A percentile compares a stretch with the other conserved stretches of the same genome.
These are phyloP conservation scores for Cerceris ruficornis DNA, from an alignment of 2,888 invertebrate species.

Conservation along the genomic window DNA sequence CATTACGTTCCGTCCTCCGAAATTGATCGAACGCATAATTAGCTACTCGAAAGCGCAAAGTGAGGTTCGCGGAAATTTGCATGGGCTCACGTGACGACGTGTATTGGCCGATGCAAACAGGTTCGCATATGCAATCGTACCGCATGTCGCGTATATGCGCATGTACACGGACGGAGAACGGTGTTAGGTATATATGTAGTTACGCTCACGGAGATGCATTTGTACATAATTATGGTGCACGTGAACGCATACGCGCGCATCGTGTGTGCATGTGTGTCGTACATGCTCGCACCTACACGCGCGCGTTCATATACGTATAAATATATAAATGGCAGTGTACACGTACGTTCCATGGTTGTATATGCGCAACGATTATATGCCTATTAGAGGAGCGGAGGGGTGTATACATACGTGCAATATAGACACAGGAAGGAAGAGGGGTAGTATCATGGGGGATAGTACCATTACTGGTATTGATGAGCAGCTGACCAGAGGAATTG, in stretches of 20 bases:
- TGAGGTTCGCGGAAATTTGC: constrained; percentile 65
- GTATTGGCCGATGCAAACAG: constrained; percentile 63
- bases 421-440: constrained; percentile 55
- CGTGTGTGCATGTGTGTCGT: constrained; percentile 20
- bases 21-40: constrained; percentile 36
- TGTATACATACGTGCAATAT: constrained; percentile 64
- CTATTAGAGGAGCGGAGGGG: constrained; percentile 78
- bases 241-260: constrained; percentile 19
- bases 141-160: constrained; percentile 65
- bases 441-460: constrained; percentile 59
- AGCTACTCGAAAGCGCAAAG: constrained; percentile 33
- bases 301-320: constrained; percentile 1
- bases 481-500: constrained; percentile 79
- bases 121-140: constrained; percentile 71
- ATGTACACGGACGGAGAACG: neutral
- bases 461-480: constrained; percentile 78
- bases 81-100: constrained; percentile 60
- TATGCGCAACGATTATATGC: constrained; percentile 81
- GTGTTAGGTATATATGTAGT: neutral
- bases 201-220: constrained; percentile 9
- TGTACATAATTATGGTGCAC: constrained; percentile 46
- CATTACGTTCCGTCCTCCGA: neutral
- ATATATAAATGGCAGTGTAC: constrained; percentile 7
- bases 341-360: constrained; percentile 46
- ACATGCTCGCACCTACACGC: constrained; percentile 16